A percentile compares a stretch with the other conserved stretches of the same genome.
Evolutionary conservation across 2,113 vertebrate genomes (phyloP).

Genomic region (Cebidichthys violaceus): DNA sequence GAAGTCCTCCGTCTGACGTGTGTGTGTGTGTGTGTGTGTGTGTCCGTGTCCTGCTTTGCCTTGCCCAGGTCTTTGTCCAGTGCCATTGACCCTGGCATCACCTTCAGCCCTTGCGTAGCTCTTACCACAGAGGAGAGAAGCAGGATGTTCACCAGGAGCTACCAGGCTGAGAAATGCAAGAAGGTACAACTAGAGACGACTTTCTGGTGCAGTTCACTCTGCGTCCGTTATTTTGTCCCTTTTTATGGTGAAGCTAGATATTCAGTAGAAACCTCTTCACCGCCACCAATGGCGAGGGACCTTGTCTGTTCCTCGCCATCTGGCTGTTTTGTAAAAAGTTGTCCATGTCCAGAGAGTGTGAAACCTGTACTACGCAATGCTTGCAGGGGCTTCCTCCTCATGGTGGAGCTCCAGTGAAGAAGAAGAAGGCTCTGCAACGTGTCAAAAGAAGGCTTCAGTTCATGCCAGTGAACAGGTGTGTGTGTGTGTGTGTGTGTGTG

Average conservation of each 20-base stretch:
- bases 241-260: background rate
- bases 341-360: background rate
- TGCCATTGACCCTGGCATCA: constrained; percentile 70
- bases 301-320: too few species aligned
- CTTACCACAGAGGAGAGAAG: constrained; percentile 64
- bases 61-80: constrained; percentile 73
- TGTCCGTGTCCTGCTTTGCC: constrained; percentile 47
- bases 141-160: constrained; percentile 56
- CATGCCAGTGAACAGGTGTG: constrained; percentile 57
- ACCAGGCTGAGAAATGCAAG: background rate
- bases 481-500: background rate
- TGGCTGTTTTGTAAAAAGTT: background rate
- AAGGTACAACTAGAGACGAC: constrained; percentile 40
- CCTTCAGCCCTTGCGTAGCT: constrained; percentile 64
- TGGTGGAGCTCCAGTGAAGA: background rate
- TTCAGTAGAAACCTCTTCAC: background rate
- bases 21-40: too few species aligned
- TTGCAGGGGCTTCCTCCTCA: constrained; percentile 45
- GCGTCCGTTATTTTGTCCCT: background rate
- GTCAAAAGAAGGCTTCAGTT: constrained; percentile 81
- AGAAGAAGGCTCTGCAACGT: constrained; percentile 3
- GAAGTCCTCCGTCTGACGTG: constrained; percentile 27
- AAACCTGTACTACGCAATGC: constrained; percentile 1
- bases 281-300: background rate
- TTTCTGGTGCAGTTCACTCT: background rate